Conservation (phyloP, 2,113 vertebrate species). For the Anseranas semipalmata region DNA sequence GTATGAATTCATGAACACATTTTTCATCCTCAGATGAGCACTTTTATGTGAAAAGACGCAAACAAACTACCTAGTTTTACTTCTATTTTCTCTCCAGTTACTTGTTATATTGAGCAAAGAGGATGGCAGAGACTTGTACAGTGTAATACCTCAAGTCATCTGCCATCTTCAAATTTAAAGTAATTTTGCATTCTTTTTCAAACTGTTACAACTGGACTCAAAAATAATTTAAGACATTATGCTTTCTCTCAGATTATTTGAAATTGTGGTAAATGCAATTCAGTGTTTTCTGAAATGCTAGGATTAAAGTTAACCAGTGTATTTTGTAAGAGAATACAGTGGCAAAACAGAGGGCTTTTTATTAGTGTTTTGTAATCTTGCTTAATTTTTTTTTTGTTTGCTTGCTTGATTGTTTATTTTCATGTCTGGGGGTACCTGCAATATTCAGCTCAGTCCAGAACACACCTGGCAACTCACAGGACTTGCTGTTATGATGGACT, state of each 20-base stretch:
- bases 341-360: not conserved
- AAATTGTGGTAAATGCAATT: not conserved
- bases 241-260: not conserved
- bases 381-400: not conserved
- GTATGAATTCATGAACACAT: not conserved
- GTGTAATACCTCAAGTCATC: not conserved
- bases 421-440: not conserved
- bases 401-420: not conserved
- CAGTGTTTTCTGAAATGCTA: not conserved
- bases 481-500: not conserved
- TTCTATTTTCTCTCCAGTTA: not conserved
- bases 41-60: not conserved
- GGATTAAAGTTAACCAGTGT: not conserved
- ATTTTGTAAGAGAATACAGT: not conserved
- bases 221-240: not conserved
- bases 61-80: not conserved
- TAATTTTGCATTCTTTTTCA: not conserved
- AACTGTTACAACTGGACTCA: not conserved
- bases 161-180: not conserved
- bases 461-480: not conserved
- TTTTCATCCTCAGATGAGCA: constrained; percentile 5
- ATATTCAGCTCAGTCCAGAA: not conserved
- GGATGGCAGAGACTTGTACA: not conserved
- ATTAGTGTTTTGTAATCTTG: not conserved
- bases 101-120: not conserved